Conservation (phyloP, 1,140 invertebrate species). For the Vollenhovia emeryi region DNA sequence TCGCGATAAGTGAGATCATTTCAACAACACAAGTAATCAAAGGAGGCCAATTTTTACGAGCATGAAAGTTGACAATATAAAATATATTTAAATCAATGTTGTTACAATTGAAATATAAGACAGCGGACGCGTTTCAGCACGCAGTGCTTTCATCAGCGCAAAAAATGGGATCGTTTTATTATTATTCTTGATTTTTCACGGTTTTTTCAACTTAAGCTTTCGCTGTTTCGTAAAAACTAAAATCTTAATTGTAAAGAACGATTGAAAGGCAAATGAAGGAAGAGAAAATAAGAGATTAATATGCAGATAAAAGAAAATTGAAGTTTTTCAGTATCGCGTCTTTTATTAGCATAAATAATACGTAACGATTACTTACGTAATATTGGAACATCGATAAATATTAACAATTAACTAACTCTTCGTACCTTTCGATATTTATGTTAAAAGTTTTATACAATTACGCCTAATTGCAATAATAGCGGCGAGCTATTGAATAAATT, state of each 20-base stretch:
- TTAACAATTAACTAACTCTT: background rate
- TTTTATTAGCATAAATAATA: background rate
- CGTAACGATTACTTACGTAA: slow-evolving; percentile 15
- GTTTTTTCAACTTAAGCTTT: background rate
- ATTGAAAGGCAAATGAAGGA: background rate
- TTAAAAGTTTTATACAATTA: background rate
- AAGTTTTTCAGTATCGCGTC: background rate
- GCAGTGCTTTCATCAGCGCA: too few species aligned
- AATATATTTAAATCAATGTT: too few species aligned
- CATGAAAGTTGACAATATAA: too few species aligned
- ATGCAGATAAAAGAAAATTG: background rate
- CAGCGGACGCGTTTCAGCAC: too few species aligned
- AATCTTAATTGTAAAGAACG: background rate
- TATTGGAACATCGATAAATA: slow-evolving; percentile 6
- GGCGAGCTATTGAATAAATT: background rate
- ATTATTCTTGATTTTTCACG: background rate
- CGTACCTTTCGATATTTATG: background rate
- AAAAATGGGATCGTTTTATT: too few species aligned
- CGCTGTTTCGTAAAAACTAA: background rate
- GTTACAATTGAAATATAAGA: too few species aligned
- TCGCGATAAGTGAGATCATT: background rate
- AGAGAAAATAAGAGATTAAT: background rate
- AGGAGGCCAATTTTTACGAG: too few species aligned
- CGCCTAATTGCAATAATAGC: background rate
- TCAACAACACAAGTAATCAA: too few species aligned